Evolutionary conservation across 2,888 invertebrate species (phyloP).

Genomic region (Atrina japonica): DNA sequence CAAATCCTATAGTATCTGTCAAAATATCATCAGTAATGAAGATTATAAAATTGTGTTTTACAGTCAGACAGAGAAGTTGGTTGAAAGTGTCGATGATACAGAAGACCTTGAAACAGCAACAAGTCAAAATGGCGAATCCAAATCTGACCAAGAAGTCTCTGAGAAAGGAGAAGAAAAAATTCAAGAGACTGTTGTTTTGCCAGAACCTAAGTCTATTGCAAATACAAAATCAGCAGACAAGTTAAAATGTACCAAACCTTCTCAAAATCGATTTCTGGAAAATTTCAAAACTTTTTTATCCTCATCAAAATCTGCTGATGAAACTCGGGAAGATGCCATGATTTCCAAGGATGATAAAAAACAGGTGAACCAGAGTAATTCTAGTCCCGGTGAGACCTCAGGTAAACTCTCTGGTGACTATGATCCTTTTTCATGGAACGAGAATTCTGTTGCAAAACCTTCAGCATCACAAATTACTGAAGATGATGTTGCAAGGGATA

Average conservation of each 20-base stretch:
- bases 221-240: background rate
- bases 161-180: background rate
- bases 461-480: slow-evolving; percentile 3
- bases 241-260: too few relatives aligned
- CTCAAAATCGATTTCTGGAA: slow-evolving; percentile 8
- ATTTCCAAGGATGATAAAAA: background rate
- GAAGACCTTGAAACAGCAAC: slow-evolving; percentile 2
- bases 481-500: background rate
- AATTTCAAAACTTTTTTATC: slow-evolving; percentile 31
- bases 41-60: too few relatives aligned
- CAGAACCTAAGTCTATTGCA: background rate
- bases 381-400: background rate
- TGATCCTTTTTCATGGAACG: slow-evolving; percentile 24
- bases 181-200: background rate
- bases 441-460: background rate
- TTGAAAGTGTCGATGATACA: background rate
- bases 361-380: background rate
- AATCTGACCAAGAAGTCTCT: background rate
- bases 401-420: background rate
- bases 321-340: too few relatives aligned
- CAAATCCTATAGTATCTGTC: too few relatives aligned
- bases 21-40: too few relatives aligned
- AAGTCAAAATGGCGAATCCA: background rate
- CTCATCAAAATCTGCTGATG: slow-evolving; percentile 9
- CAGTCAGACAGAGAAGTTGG: too few relatives aligned